Conservation (phyloP, 2,113 vertebrate species). For the Dendropsophus ebraccatus region DNA sequence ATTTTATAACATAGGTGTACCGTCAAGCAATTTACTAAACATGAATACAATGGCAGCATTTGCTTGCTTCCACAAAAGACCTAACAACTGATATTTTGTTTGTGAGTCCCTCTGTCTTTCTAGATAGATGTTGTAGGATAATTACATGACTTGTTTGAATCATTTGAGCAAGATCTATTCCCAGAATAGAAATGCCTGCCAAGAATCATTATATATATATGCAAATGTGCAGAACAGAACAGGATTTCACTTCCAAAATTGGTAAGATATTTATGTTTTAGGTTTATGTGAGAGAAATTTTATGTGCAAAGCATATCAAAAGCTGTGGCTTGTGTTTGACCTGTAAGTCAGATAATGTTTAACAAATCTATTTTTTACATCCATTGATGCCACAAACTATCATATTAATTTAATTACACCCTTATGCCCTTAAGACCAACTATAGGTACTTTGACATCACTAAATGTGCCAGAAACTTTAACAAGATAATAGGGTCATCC, state of each 20-base stretch:
- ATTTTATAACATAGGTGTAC: neutral
- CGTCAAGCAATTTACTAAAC: no score
- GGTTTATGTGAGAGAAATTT: neutral
- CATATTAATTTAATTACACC: neutral
- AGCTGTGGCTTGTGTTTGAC: neutral
- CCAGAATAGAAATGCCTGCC: conserved; percentile 9
- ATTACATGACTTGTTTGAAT: conserved; percentile 24
- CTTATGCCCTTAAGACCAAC: neutral
- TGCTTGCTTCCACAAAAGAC: neutral
- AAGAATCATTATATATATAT: conserved; percentile 26
- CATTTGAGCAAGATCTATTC: conserved; percentile 7
- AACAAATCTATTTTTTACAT: neutral
- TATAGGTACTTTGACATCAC: neutral
- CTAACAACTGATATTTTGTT: neutral
- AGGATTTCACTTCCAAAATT: neutral
- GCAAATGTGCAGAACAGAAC: neutral
- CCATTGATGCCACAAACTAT: neutral
- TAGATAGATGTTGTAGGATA: conserved; percentile 1
- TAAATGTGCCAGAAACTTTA: neutral
- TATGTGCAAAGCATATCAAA: neutral
- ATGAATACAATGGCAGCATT: neutral
- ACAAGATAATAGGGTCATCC: neutral
- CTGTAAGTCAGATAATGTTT: neutral
- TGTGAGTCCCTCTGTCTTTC: neutral
- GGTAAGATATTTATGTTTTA: conserved; percentile 28